Percentiles rank a stretch among this genome's conserved stretches.
Evolutionary conservation across 1,140 invertebrate species (phyloP).

Genomic region (Harpegnathos saltator): DNA sequence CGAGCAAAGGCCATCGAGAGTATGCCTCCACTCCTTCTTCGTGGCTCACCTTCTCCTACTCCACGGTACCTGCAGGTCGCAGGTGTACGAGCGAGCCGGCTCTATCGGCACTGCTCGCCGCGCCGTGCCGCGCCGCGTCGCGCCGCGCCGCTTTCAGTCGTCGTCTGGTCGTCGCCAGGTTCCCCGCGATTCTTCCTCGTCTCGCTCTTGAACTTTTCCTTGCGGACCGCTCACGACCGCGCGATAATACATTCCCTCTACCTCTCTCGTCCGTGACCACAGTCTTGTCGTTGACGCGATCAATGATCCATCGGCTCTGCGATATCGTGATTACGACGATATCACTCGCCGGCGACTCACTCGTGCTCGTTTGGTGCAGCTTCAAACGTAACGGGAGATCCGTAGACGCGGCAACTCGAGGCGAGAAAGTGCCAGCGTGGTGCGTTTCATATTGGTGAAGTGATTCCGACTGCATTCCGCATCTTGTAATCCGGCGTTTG

Average conservation of each 20-base stretch:
- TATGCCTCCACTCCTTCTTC: slow-evolving; percentile 62
- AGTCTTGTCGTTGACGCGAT: slow-evolving; percentile 9
- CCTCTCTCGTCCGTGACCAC: no score
- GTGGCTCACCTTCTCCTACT: slow-evolving; percentile 70
- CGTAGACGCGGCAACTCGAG: background rate
- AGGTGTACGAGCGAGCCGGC: slow-evolving; percentile 77
- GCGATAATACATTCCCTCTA: no score
- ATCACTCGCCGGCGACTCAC: background rate
- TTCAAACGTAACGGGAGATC: background rate
- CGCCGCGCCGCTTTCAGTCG: slow-evolving; percentile 78
- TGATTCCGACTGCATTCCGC: background rate
- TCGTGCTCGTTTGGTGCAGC: background rate
- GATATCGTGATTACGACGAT: background rate
- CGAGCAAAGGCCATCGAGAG: slow-evolving; percentile 75
- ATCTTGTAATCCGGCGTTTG: background rate
- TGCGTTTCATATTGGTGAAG: slow-evolving; percentile 14
- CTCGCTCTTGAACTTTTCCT: background rate
- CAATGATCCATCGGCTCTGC: background rate
- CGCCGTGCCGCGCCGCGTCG: no score
- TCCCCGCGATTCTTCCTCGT: slow-evolving; percentile 63
- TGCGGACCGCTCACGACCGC: no score
- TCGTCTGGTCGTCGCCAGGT: slow-evolving; percentile 78
- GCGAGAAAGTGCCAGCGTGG: slow-evolving; percentile 7
- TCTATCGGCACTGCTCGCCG: slow-evolving; percentile 75
- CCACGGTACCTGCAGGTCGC: slow-evolving; percentile 67